These are phyloP conservation scores for Carpatolechia fugitivella DNA, from an alignment of 2,888 invertebrate genomes.

Conservation along the genomic window DNA sequence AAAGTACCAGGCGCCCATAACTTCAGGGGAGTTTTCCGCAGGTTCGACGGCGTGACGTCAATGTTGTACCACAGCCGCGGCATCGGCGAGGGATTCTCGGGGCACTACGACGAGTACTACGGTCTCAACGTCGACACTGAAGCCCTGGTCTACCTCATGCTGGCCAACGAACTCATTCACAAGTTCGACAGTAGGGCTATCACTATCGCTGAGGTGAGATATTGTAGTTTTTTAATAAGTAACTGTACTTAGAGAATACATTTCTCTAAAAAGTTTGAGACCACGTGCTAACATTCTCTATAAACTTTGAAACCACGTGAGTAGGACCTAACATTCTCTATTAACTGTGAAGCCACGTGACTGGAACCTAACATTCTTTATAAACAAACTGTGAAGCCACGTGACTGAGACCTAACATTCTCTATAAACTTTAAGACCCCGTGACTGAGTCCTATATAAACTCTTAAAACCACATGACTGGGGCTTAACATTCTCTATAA, in stretches of 20 bases:
- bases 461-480: too few relatives aligned
- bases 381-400: too few relatives aligned
- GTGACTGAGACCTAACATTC: neutral
- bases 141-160: conserved; percentile 94
- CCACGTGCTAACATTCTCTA: neutral
- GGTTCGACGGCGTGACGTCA: conserved; percentile 99
- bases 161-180: conserved; percentile 95
- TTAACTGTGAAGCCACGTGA: too few relatives aligned
- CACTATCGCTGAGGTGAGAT: conserved; percentile 95
- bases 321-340: too few relatives aligned
- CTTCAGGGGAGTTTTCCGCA: conserved; percentile 31
- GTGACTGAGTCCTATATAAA: too few relatives aligned
- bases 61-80: conserved; percentile 99
- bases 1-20: neutral
- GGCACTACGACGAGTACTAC: conserved; percentile 98
- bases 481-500: too few relatives aligned
- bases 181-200: conserved; percentile 85
- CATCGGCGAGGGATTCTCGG: conserved; percentile 93
- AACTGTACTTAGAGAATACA: too few relatives aligned
- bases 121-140: conserved; percentile 98
- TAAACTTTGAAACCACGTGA: neutral
- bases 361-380: too few relatives aligned
- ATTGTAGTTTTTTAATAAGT: neutral
- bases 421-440: neutral
- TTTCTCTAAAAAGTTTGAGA: too few relatives aligned